phyloP scores from a whole-genome alignment of 1,140 invertebrate species.

The Aporrectodea caliginosa region DNA sequence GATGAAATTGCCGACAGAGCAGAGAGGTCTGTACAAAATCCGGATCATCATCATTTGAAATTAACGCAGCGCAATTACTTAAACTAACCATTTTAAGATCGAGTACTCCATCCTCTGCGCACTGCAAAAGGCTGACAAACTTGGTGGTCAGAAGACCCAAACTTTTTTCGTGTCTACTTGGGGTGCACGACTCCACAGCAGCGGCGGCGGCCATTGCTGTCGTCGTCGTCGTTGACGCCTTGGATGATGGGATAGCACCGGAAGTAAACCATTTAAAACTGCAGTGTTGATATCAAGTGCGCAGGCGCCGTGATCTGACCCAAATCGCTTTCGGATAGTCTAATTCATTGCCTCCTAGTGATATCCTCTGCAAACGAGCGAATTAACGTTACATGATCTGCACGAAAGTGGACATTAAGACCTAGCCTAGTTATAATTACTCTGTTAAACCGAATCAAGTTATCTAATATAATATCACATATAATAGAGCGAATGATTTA shows the following conservation, averaged over 20 bases:
- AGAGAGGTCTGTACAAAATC: no score
- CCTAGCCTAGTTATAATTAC: no score
- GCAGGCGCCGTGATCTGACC: not conserved
- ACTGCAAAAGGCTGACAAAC: conserved; percentile 90
- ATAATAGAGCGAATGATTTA: no score
- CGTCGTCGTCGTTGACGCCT: not conserved
- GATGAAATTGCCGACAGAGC: no score
- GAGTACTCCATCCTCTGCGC: conserved; percentile 88
- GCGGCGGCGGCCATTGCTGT: not conserved
- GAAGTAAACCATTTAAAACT: not conserved
- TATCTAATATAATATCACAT: no score
- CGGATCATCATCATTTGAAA: no score
- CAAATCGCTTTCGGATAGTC: no score
- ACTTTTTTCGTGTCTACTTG: conserved; percentile 81
- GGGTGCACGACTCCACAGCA: conserved; percentile 37
- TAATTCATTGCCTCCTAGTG: not conserved
- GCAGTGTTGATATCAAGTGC: not conserved
- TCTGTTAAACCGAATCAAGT: no score
- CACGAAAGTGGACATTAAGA: no score
- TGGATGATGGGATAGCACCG: not conserved
- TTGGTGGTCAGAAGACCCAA: conserved; percentile 90
- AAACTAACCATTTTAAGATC: conserved; percentile 88
- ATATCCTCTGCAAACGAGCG: no score
- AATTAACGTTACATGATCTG: no score
- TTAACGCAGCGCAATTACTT: no score